Conservation (phyloP, 2,888 invertebrate species). For the Pyralis farinalis region DNA sequence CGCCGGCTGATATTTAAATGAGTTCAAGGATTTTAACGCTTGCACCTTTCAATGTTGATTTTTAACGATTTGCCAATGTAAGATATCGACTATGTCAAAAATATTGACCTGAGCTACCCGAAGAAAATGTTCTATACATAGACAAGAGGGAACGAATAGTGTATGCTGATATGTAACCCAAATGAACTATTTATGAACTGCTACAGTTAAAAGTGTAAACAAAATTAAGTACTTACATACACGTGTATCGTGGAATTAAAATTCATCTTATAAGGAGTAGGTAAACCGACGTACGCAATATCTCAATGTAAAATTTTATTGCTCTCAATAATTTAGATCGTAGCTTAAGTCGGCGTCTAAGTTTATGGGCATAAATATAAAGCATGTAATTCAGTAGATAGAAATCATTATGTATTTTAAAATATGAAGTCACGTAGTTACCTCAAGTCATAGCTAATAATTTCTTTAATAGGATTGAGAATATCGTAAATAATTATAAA, state of each 20-base stretch:
- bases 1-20: constrained; percentile 59
- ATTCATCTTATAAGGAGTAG: too few relatives aligned
- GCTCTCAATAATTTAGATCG: constrained; percentile 3
- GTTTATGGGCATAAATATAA: constrained; percentile 1
- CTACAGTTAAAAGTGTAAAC: too few relatives aligned
- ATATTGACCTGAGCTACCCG: too few relatives aligned
- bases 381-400: constrained; percentile 1
- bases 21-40: constrained; percentile 8
- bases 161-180: too few relatives aligned
- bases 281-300: neutral
- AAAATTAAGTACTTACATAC: too few relatives aligned
- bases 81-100: too few relatives aligned
- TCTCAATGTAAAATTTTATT: constrained; percentile 4
- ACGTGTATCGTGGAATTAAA: too few relatives aligned
- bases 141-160: too few relatives aligned
- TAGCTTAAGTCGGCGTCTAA: constrained; percentile 1
- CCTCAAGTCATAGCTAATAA: neutral
- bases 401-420: neutral
- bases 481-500: neutral
- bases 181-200: too few relatives aligned
- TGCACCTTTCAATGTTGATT: neutral
- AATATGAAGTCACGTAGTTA: neutral
- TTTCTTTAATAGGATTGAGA: neutral
- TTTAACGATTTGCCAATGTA: neutral
- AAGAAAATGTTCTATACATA: too few relatives aligned